phyloP scores from a whole-genome alignment of 2,797 vertebrate species.

The Alauda arvensis region DNA sequence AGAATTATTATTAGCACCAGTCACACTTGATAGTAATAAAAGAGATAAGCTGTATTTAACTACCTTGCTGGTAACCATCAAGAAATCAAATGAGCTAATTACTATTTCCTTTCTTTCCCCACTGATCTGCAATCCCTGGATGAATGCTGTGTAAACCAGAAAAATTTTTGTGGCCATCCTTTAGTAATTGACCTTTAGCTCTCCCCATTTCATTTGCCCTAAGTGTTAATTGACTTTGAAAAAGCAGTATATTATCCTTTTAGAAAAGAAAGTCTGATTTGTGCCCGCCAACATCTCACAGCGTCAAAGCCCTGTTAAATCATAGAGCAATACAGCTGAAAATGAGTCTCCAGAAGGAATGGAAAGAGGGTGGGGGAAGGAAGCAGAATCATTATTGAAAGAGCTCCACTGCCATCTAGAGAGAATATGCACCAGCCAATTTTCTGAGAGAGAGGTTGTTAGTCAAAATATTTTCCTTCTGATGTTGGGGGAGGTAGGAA shows the following conservation, averaged over 20 bases:
- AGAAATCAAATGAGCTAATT: conserved; percentile 75
- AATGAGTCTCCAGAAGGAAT: conserved; percentile 56
- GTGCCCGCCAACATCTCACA: conserved; percentile 71
- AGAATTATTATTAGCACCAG: conserved; percentile 3
- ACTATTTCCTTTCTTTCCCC: conserved; percentile 66
- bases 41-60: conserved; percentile 59
- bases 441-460: background rate
- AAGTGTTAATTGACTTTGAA: conserved; percentile 83
- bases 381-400: conserved; percentile 14
- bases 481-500: background rate
- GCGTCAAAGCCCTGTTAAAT: conserved; percentile 74
- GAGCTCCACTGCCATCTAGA: conserved; percentile 75
- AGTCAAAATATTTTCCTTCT: conserved; percentile 13
- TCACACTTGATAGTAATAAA: conserved; percentile 39
- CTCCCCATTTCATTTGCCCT: conserved; percentile 75
- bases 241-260: conserved; percentile 79
- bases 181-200: conserved; percentile 77
- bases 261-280: conserved; percentile 60
- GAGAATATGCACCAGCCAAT: background rate
- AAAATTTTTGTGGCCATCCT: conserved; percentile 67
- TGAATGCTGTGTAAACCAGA: conserved; percentile 64
- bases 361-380: conserved; percentile 24
- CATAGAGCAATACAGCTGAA: conserved; percentile 56
- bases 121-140: conserved; percentile 64
- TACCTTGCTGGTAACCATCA: conserved; percentile 59